Conservation (phyloP, 2,113 vertebrate species). For the Heloderma charlesbogerti region DNA sequence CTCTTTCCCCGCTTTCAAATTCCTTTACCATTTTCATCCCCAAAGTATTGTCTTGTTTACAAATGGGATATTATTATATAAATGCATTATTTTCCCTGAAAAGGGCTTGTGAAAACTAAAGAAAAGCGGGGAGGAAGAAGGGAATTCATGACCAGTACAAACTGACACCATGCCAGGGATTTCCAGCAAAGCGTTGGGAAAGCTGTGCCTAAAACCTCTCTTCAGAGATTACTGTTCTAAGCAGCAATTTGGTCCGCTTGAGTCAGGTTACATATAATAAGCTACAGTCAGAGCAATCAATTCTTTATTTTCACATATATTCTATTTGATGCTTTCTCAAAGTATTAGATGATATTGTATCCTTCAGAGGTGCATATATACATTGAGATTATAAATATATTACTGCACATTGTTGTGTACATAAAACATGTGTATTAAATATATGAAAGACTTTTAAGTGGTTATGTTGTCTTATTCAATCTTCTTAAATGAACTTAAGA, state of each 20-base stretch:
- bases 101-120: neutral
- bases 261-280: slow-evolving; percentile 7
- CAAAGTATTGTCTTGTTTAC: neutral
- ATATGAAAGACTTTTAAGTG: slow-evolving; percentile 32
- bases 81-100: neutral
- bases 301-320: slow-evolving; percentile 1
- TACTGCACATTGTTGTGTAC: neutral
- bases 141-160: neutral
- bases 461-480: slow-evolving; percentile 44
- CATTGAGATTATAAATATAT: slow-evolving; percentile 16
- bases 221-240: neutral
- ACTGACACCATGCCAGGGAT: neutral
- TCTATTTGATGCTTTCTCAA: neutral
- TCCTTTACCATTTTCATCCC: neutral
- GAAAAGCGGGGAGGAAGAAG: neutral
- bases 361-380: slow-evolving; percentile 12
- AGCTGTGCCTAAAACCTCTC: neutral
- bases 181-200: neutral
- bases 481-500: slow-evolving; percentile 51
- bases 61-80: neutral
- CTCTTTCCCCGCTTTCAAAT: neutral
- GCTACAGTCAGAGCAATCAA: neutral
- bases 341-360: slow-evolving; percentile 4
- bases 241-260: neutral
- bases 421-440: slow-evolving; percentile 11